Evolutionary conservation across 2,797 vertebrate genomes (phyloP), one percentile per base, ranked within the genome.

Genomic region (Choloepus didactylus): DNA sequence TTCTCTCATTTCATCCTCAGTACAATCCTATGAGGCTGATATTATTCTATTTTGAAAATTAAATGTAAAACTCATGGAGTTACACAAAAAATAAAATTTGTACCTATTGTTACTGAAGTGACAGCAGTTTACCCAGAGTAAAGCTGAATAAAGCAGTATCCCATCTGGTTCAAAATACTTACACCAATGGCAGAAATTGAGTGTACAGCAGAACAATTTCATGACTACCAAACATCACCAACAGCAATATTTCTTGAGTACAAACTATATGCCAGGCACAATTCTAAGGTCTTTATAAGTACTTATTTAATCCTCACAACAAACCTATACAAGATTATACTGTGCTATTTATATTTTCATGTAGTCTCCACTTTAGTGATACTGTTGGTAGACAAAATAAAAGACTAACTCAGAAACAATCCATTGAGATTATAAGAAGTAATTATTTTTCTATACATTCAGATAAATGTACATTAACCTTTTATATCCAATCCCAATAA

Each of bases 1-100:
- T 64, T 66, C 56, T 85, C n/a, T 94, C 59, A 66, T 80, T 88
- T 95, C 21, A 69, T 64, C 25, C 77, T 95, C 38, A 93, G 70
- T 75, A 46, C 19, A 19, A 70, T 19, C 49, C 46, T 64, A 72
- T 35, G 31, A 70, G 6, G 15, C 23, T 77, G 25, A 62, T 92
- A 66, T 18, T 76, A 67, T 76, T 88, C 27, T 73, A 51, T 46
- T 80, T 73, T 75, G n/a, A 31, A 91, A 79, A 76, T 59, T 44
- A 89, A 92, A 35, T 46, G 15, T 49, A 64, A n/a, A 77, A 80
- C 67, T 46, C 14, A 15, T 69, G 64, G 51, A 35, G 6, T 35
- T 54, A n/a, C n/a, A 3, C 15, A 25, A 38, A 85, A 84, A 85
- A 38, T 25, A 38, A 51, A 72, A 83, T 59, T 4, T n/a, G 19